Conservation (phyloP, 2,113 vertebrate genomes). For the Phodopus roborovskii region DNA sequence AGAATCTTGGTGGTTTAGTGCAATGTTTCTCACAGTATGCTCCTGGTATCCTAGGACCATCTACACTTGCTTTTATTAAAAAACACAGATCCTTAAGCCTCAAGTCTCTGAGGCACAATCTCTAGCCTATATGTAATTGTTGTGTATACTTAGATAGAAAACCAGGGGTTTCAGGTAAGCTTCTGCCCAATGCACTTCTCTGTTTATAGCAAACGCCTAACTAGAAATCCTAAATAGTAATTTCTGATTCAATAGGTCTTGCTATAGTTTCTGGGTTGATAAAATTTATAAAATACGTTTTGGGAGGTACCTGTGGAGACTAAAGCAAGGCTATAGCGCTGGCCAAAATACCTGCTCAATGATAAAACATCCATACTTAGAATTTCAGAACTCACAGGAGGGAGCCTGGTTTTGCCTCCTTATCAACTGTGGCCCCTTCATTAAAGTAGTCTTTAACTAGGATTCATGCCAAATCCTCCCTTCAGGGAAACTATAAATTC, state of each 20-base stretch:
- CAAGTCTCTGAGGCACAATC: constrained; percentile 19
- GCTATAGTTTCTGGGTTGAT: constrained; percentile 3
- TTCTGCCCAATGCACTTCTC: constrained; percentile 19
- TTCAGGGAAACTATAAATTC: neutral
- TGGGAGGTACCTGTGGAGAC: constrained; percentile 23
- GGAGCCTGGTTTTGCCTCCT: constrained; percentile 25
- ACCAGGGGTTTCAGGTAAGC: constrained; percentile 11
- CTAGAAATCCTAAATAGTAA: constrained; percentile 11
- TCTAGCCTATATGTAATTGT: neutral
- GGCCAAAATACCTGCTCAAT: neutral
- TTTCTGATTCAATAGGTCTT: constrained; percentile 26
- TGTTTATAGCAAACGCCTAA: neutral
- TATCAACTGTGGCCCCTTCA: neutral
- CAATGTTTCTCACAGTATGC: constrained; percentile 15
- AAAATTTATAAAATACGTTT: constrained; percentile 3
- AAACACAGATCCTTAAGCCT: neutral
- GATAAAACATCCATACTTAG: neutral
- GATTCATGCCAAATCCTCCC: neutral
- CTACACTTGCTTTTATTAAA: neutral
- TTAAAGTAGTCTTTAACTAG: constrained; percentile 45
- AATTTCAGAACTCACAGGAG: constrained; percentile 13
- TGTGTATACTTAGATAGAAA: neutral
- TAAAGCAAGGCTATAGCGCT: neutral
- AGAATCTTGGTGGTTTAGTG: neutral
- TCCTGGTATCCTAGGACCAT: neutral